Evolutionary conservation across 2,113 vertebrate species (phyloP).

Genomic region (Miniopterus natalensis): DNA sequence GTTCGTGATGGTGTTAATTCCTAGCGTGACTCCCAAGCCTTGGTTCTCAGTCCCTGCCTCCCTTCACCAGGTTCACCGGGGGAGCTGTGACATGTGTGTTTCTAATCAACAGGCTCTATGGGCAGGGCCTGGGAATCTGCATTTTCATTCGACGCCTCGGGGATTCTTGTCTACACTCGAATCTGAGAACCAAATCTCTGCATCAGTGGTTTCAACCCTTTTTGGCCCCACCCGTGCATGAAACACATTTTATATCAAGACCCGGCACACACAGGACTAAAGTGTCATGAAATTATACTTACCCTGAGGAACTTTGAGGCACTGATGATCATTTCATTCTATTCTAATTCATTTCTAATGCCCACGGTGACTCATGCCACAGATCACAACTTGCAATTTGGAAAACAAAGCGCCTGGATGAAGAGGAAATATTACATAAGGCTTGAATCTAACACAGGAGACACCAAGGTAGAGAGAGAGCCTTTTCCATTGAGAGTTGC

Average conservation of each 20-base stretch:
- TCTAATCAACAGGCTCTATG: not conserved
- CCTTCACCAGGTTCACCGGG: rapidly evolving
- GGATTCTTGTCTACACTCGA: not conserved
- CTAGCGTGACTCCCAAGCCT: not conserved
- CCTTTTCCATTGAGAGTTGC: not conserved
- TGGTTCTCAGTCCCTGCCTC: not conserved
- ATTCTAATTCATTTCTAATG: not conserved
- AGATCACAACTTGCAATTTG: not conserved
- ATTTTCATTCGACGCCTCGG: not conserved
- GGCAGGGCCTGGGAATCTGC: not conserved
- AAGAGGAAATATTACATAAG: not conserved
- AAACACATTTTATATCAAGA: not conserved
- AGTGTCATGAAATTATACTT: not conserved
- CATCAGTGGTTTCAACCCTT: not conserved
- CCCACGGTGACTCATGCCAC: not conserved
- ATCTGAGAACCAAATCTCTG: not conserved
- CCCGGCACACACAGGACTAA: not conserved
- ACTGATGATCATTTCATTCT: not conserved
- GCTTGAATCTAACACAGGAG: not conserved
- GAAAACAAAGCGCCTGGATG: not conserved
- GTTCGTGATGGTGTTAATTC: too few species aligned
- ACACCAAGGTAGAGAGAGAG: not conserved
- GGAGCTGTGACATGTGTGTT: rapidly evolving
- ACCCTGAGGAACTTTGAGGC: not conserved
- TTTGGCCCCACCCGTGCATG: not conserved